Evolutionary conservation across 1,140 invertebrate species (phyloP).

Genomic region (Drosophila azteca): DNA sequence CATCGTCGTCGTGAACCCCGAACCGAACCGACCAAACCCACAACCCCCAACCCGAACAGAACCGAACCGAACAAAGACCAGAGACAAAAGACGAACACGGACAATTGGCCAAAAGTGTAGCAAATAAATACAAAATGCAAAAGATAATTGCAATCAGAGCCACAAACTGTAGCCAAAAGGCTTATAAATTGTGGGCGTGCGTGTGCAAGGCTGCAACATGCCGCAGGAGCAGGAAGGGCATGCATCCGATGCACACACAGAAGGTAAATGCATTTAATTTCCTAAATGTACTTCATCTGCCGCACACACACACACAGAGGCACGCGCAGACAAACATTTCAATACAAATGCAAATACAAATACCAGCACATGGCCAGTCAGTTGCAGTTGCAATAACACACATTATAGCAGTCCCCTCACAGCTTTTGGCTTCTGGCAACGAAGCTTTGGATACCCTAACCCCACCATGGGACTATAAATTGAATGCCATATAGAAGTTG

Average conservation of each 20-base stretch:
- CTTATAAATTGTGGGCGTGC: conserved; percentile 74
- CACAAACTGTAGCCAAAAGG: conserved; percentile 79
- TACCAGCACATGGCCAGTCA: conserved; percentile 32
- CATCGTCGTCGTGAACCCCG: background rate
- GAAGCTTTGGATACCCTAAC: too few species aligned
- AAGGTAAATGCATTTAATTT: conserved; percentile 67
- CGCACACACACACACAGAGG: conserved; percentile 24
- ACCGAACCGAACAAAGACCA: background rate
- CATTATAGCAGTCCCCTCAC: conserved; percentile 11
- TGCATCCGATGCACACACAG: conserved; percentile 26
- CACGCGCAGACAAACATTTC: conserved; percentile 24
- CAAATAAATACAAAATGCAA: conserved; percentile 82
- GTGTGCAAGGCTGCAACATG: background rate
- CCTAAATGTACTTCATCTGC: conserved; percentile 58
- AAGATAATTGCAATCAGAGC: conserved; percentile 81
- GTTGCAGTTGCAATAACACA: conserved; percentile 37
- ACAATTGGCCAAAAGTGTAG: conserved; percentile 78
- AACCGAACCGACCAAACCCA: background rate
- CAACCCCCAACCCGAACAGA: too few species aligned
- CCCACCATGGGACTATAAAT: too few species aligned
- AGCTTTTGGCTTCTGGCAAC: background rate
- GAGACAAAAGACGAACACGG: conserved; percentile 47
- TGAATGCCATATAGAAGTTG: too few species aligned
- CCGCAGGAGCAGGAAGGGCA: conserved; percentile 5
- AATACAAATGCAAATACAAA: conserved; percentile 24